Base-by-base conservation (phyloP, 1,140 invertebrate genomes). In the Drosophila virilis region DNA sequence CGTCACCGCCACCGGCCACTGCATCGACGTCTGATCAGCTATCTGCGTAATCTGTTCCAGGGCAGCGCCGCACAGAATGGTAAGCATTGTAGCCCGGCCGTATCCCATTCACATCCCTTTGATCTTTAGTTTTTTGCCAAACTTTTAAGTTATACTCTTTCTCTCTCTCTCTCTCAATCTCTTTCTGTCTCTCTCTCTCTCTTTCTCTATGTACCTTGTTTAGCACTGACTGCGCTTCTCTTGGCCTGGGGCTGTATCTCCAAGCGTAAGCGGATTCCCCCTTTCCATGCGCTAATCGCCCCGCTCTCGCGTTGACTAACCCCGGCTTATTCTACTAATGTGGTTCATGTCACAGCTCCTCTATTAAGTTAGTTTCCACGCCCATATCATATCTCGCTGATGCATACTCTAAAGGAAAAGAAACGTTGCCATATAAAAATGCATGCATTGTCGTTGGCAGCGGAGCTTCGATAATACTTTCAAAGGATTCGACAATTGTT, bases 1-100 rank as follows among this genome's bases (percentile, higher is more conserved):
- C 70, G 90, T 6, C 91, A 91, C 66, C 90, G 88, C 40, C 90
- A 91, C 48, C 78, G 91, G 42, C 91, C 91, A 43, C 73, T 92
- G 58, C 90, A 91, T 61, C 88, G 90, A 12, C 78, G 91, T 4
- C 74, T 92, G 12, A 69, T 92, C 45, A 91, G 60, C 60, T 92
- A 92, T 79, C 58, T 92, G 70, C 84, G 88, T 35, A 91, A 73
- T 65, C 78, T 92, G 17, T 92, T 92, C 70, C 90, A 92, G 59
- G 77, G 91, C 72, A 91, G 77, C 55, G 75, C 81, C 51, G 80
- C 90, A 61, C 86, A 91, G 60, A 86, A 80, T 73, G 91, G 91
- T 92, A 92, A 92, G 91, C 66, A 67, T 55, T 40, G 61, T 42
- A 8, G 35, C 15, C 51, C 28, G 28, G 35, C 43, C 51, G 2